Percentiles rank a stretch among this genome's conserved stretches.
These are phyloP conservation scores for Elymnias hypermnestra DNA, from an alignment of 1,140 invertebrate genomes.

Conservation along the genomic window DNA sequence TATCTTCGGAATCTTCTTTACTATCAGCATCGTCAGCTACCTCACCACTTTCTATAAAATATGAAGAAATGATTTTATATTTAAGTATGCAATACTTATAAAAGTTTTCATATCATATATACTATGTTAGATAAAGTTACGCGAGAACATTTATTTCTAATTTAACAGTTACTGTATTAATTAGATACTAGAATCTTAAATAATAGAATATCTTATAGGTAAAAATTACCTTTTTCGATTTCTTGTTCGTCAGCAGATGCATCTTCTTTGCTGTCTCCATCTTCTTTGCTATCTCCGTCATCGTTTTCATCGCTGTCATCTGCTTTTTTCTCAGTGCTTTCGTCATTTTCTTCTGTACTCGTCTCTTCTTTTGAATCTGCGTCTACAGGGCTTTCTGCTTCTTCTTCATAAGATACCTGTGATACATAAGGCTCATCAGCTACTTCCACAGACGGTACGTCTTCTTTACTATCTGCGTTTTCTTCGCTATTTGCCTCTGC, in stretches of 20 bases:
- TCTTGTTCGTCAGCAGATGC: slow-evolving; percentile 53
- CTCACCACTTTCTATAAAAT: slow-evolving; percentile 48
- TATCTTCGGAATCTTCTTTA: slow-evolving; percentile 33
- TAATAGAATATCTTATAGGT: too few species aligned
- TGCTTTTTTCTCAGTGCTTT: slow-evolving; percentile 37
- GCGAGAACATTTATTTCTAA: too few species aligned
- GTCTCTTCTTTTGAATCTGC: slow-evolving; percentile 63
- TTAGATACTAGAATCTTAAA: too few species aligned
- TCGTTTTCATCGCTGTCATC: slow-evolving; percentile 33
- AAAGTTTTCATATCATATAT: too few species aligned
- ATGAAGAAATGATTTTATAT: too few species aligned
- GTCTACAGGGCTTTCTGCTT: slow-evolving; percentile 40
- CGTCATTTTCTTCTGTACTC: slow-evolving; percentile 34
- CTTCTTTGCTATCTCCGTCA: slow-evolving; percentile 54
- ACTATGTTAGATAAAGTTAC: too few species aligned
- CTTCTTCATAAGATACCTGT: slow-evolving; percentile 54
- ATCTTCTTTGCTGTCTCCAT: slow-evolving; percentile 61
- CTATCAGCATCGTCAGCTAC: slow-evolving; percentile 37
- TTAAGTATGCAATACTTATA: too few species aligned
- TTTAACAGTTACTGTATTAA: too few species aligned
- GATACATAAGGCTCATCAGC: slow-evolving; percentile 72
- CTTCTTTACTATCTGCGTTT: slow-evolving; percentile 31
- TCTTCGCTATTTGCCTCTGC: slow-evolving; percentile 49
- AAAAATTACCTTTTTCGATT: slow-evolving; percentile 43
- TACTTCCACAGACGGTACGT: slow-evolving; percentile 57